A percentile compares a stretch with the other conserved stretches of the same genome.
Conservation (phyloP, 2,888 invertebrate species). For the Chironomus riparius region DNA sequence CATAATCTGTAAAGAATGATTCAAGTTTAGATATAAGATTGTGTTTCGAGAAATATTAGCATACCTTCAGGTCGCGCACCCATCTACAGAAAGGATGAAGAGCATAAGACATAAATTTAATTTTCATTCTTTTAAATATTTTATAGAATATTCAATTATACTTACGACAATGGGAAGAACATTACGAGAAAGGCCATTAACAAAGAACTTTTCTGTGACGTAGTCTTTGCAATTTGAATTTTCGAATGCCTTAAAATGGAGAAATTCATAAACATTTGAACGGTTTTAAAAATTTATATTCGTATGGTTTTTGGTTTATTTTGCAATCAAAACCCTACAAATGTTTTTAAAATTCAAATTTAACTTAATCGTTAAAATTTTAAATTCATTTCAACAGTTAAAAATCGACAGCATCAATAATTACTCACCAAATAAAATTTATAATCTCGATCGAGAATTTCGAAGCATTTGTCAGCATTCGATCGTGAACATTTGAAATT, state of each 20-base stretch:
- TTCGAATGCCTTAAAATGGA: slow-evolving; percentile 61
- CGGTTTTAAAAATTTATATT: too few relatives aligned
- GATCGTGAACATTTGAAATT: slow-evolving; percentile 73
- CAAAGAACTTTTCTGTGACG: slow-evolving; percentile 94
- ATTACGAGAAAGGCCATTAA: slow-evolving; percentile 81
- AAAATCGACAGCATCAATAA: not conserved
- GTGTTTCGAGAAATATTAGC: too few relatives aligned
- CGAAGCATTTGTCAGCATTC: slow-evolving; percentile 73
- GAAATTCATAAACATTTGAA: not conserved
- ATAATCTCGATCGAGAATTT: slow-evolving; percentile 83
- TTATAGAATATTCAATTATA: not conserved
- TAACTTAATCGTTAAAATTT: too few relatives aligned
- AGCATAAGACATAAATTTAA: not conserved
- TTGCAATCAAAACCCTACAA: too few relatives aligned
- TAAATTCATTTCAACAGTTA: not conserved
- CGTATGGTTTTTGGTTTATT: too few relatives aligned
- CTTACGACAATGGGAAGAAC: slow-evolving; percentile 72
- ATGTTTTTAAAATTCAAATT: too few relatives aligned
- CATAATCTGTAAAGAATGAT: slow-evolving; percentile 55
- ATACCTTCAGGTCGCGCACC: slow-evolving; percentile 69
- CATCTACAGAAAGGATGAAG: slow-evolving; percentile 47
- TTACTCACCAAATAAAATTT: slow-evolving; percentile 70
- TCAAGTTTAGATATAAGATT: not conserved
- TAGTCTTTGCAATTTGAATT: slow-evolving; percentile 92
- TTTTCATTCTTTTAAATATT: not conserved